phyloP scores from a whole-genome alignment of 2,113 vertebrate genomes.

The Heterotilapia buettikoferi region DNA sequence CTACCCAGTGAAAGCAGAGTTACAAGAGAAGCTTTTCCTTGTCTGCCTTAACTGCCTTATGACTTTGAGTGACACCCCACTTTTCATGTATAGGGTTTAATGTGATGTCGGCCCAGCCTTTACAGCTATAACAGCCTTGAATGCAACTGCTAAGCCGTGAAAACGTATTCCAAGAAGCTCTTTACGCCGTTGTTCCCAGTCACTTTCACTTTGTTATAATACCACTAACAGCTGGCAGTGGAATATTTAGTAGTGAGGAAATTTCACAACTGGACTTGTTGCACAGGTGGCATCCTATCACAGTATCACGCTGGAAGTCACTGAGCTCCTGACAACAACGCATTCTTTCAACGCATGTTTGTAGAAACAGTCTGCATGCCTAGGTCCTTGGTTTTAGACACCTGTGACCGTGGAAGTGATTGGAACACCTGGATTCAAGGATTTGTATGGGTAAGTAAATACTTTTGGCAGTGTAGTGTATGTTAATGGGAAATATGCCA shows the following conservation, averaged over 20 bases:
- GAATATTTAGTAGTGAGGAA: background rate
- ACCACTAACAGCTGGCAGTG: background rate
- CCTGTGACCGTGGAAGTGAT: background rate
- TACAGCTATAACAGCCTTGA: background rate
- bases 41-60: background rate
- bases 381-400: background rate
- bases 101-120: background rate
- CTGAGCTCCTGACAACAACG: background rate
- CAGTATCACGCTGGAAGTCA: background rate
- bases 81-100: background rate
- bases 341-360: background rate
- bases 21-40: background rate
- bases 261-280: background rate
- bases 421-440: background rate
- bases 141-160: background rate
- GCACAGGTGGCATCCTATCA: background rate
- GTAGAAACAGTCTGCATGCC: background rate
- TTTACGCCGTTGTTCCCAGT: background rate
- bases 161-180: background rate
- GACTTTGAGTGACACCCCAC: background rate
- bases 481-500: background rate
- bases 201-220: background rate
- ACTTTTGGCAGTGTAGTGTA: background rate
- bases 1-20: background rate
- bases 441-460: background rate